Conservation (phyloP, 2,113 vertebrate species). For the Sorex araneus region DNA sequence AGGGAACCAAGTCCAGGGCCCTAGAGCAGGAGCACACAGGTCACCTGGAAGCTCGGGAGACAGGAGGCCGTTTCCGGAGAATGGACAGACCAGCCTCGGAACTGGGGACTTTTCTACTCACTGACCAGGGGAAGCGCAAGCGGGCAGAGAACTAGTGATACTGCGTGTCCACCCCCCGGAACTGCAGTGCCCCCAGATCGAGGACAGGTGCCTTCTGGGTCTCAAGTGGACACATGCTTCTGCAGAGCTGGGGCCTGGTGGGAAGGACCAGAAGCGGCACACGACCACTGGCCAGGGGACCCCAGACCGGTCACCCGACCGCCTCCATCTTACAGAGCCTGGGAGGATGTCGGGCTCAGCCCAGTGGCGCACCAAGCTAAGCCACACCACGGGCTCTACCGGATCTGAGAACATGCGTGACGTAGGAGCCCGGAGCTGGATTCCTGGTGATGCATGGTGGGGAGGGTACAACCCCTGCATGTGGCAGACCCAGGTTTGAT, state of each 20-base stretch:
- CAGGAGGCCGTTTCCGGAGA: neutral
- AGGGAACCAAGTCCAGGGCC: conserved; percentile 91
- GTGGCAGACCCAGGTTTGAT: no score
- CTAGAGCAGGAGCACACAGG: conserved; percentile 74
- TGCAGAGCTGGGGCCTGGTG: neutral
- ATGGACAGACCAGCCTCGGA: neutral
- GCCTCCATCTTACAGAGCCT: neutral
- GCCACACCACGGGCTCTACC: neutral
- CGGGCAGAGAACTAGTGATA: neutral
- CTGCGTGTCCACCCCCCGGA: neutral
- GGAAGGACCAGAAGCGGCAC: neutral
- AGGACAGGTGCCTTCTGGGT: neutral
- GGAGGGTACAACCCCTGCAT: no score
- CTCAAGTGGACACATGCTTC: neutral
- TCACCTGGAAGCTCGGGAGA: conserved; percentile 50
- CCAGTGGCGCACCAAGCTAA: neutral
- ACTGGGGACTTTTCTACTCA: neutral
- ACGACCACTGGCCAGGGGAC: neutral
- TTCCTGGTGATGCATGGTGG: no score
- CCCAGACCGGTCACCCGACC: neutral
- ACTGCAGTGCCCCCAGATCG: neutral
- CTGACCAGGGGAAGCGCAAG: neutral
- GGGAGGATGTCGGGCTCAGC: neutral
- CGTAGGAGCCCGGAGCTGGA: no score
- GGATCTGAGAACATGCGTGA: neutral